phyloP scores from a whole-genome alignment of 2,113 vertebrate genomes.

The Seriola rivoliana region DNA sequence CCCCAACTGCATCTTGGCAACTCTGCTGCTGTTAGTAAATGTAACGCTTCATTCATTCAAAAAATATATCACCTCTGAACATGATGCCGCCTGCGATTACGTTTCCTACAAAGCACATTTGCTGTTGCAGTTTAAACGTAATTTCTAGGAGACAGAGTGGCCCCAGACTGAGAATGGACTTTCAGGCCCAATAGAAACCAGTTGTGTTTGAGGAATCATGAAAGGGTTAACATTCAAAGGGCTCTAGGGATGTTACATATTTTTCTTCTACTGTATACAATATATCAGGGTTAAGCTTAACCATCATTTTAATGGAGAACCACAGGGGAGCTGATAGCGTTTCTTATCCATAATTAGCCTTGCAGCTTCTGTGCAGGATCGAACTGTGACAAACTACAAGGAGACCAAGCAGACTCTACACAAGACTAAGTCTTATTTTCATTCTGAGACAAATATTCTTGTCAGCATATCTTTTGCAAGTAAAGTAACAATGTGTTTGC shows the following conservation, averaged over 20 bases:
- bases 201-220: not conserved
- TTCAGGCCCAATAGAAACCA: not conserved
- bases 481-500: not conserved
- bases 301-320: slow-evolving; percentile 39
- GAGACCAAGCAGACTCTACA: not conserved
- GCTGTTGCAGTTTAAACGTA: not conserved
- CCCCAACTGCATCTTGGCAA: not conserved
- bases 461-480: not conserved
- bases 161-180: not conserved
- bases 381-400: not conserved
- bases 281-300: slow-evolving; percentile 15
- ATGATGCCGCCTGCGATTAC: not conserved
- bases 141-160: not conserved
- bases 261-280: slow-evolving; percentile 15
- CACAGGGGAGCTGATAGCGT: slow-evolving; percentile 1
- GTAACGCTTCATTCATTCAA: not conserved
- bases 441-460: not conserved
- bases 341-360: slow-evolving; percentile 14
- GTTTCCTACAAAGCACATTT: not conserved
- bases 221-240: not conserved
- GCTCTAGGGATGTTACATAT: slow-evolving; percentile 21
- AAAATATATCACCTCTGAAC: not conserved
- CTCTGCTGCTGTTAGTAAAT: not conserved
- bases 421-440: not conserved
- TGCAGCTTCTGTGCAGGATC: not conserved